Percentiles rank a stretch among this genome's conserved stretches.
Evolutionary conservation across 1,140 invertebrate species (phyloP).

Genomic region (Bombus superbus): DNA sequence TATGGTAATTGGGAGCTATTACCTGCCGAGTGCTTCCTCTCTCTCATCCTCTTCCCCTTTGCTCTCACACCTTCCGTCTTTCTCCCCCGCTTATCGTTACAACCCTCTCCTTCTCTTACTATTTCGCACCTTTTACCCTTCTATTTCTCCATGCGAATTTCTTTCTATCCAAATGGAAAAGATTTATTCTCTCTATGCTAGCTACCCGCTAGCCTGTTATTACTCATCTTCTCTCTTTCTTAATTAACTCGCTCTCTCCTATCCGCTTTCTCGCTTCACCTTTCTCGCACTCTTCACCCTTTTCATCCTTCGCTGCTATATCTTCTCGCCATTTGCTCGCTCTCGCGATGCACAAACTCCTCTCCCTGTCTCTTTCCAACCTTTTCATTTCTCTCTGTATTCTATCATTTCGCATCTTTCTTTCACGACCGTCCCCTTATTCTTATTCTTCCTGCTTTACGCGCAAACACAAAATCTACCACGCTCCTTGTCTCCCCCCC

Average conservation of each 20-base stretch:
- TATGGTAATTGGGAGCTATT: slow-evolving; percentile 78
- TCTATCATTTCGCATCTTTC: not conserved
- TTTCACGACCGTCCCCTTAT: not conserved
- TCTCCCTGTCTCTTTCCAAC: not conserved
- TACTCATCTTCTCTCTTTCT: not conserved
- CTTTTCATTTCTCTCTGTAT: not conserved
- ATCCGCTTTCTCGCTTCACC: not conserved
- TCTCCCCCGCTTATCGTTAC: slow-evolving; percentile 9
- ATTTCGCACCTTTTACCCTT: not conserved
- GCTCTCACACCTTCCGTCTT: not conserved
- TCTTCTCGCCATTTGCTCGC: not conserved
- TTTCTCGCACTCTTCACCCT: not conserved
- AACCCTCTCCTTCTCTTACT: not conserved
- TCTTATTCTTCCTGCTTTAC: not conserved
- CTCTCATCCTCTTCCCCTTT: slow-evolving; percentile 10
- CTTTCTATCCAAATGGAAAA: not conserved
- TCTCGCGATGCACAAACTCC: not conserved
- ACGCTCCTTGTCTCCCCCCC: not conserved
- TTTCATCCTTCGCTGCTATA: not conserved
- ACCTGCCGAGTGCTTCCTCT: slow-evolving; percentile 58
- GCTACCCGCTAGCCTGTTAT: not conserved
- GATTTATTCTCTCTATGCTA: not conserved
- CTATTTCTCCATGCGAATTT: not conserved
- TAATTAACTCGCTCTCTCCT: not conserved
- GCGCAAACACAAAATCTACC: not conserved